A percentile compares a stretch with the other conserved stretches of the same genome.
phyloP scores from a whole-genome alignment of 2,113 vertebrate genomes.

The Tricholaema leucomelas region DNA sequence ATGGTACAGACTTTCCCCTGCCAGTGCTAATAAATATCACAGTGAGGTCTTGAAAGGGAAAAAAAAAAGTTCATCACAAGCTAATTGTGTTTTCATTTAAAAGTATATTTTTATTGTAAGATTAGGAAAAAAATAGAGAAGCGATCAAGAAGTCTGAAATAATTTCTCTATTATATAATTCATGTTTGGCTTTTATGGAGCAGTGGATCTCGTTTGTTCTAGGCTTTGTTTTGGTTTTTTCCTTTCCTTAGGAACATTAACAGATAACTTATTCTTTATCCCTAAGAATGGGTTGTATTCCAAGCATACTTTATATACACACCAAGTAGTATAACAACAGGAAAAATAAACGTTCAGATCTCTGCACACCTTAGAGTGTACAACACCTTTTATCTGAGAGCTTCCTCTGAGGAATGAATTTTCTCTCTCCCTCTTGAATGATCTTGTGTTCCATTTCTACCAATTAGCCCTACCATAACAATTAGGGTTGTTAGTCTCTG shows the following conservation, averaged over 20 bases:
- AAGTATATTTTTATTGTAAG: not conserved
- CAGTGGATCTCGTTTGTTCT: not conserved
- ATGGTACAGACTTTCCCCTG: not conserved
- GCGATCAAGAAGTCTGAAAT: not conserved
- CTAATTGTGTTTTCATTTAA: not conserved
- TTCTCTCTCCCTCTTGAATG: not conserved
- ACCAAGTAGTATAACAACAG: not conserved
- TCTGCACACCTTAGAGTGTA: not conserved
- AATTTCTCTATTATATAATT: not conserved
- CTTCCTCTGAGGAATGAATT: not conserved
- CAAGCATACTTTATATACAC: not conserved
- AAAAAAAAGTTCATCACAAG: not conserved
- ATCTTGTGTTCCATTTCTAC: not conserved
- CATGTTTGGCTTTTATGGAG: not conserved
- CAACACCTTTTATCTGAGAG: not conserved
- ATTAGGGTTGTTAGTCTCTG: not conserved
- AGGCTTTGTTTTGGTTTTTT: not conserved
- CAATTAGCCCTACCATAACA: not conserved
- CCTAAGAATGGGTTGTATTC: not conserved
- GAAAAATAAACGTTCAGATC: not conserved
- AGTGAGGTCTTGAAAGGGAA: not conserved
- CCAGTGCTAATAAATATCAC: not conserved
- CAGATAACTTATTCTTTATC: not conserved
- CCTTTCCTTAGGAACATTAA: not conserved
- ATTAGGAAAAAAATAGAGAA: too few relatives aligned